Base-by-base conservation (phyloP, 2,888 invertebrate genomes). In the Napeogenes sylphis region DNA sequence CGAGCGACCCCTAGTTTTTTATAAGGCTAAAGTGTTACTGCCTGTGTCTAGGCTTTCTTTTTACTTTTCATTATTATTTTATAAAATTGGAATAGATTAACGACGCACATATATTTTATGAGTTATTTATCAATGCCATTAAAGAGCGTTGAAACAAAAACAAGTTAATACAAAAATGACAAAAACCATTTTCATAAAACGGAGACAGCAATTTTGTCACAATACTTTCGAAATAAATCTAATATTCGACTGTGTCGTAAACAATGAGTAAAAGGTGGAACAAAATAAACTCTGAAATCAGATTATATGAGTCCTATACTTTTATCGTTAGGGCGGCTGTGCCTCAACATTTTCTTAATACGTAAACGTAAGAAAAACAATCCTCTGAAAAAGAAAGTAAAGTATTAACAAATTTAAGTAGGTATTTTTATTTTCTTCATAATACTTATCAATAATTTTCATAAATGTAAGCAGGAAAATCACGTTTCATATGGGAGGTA, bases 231-330 rank as follows among this genome's bases (percentile, higher is more conserved):
- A 51, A 51, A 51, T 51, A 51, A 51, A 51, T 51, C 51, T 30
- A 51, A 51, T 51, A 47, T 30, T 51, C 51, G 51, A 30, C 10
- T 21, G 30, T 51, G 51, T 51, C 51, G 51, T 51, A 51, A 51
- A 51, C 51, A 51, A 51, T 51, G 30, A 51, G 51, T 51, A 51
- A 51, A 51, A 51, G 30, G 51, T 51, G 51, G 12, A 51, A 51
- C 30, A 51, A 35, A 51, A 51, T 51, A 51, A 51, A 51, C 30
- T 51, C 30, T 6, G 51, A 51, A 51, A 51, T 51, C 51, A 51
- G 51, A 51, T 51, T 51, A 51, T 51, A 30, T 21, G 30, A 51
- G 30, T 51, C 30, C 51, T 51, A 51, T 51, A 51, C 51, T 51
- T 51, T 51, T 51, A 51, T 51, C 30, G 30, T 51, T 8, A 51